phyloP scores from a whole-genome alignment of 2,888 invertebrate species.

The Cephus spinipes region DNA sequence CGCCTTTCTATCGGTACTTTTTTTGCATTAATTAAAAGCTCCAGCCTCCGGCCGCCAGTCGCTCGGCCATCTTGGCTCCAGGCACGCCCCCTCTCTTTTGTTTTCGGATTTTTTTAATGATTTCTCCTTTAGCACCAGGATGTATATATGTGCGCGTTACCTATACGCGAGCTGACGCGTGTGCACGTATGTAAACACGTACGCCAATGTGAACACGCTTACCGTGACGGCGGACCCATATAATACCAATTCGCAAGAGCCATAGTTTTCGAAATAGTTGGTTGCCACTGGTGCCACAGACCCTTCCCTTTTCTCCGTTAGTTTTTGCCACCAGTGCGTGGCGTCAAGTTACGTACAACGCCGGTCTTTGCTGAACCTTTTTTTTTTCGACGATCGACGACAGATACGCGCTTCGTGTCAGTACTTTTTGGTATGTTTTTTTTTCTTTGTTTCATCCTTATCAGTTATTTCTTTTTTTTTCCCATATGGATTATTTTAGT shows the following conservation, averaged over 20 bases:
- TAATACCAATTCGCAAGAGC: constrained; percentile 6
- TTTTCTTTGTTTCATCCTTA: constrained; percentile 14
- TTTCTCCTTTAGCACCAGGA: constrained; percentile 45
- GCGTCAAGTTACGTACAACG: constrained; percentile 50
- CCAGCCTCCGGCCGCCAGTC: constrained; percentile 56
- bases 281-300: background rate
- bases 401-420: constrained; percentile 3
- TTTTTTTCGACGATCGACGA: constrained; percentile 33
- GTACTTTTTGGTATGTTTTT: constrained; percentile 11
- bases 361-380: constrained; percentile 28
- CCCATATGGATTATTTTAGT: background rate
- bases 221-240: background rate
- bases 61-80: constrained; percentile 64
- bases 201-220: background rate
- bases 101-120: constrained; percentile 63
- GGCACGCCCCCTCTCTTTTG: constrained; percentile 64
- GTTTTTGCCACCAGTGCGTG: constrained; percentile 51
- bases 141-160: background rate
- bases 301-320: constrained; percentile 35
- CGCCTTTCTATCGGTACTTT: constrained; percentile 38
- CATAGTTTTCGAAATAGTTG: constrained; percentile 7
- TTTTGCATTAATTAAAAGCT: constrained; percentile 65
- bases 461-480: constrained; percentile 19
- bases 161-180: background rate
- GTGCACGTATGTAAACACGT: background rate